These are phyloP conservation scores for Chymomyza costata DNA, from an alignment of 1,140 invertebrate genomes.

Conservation along the genomic window DNA sequence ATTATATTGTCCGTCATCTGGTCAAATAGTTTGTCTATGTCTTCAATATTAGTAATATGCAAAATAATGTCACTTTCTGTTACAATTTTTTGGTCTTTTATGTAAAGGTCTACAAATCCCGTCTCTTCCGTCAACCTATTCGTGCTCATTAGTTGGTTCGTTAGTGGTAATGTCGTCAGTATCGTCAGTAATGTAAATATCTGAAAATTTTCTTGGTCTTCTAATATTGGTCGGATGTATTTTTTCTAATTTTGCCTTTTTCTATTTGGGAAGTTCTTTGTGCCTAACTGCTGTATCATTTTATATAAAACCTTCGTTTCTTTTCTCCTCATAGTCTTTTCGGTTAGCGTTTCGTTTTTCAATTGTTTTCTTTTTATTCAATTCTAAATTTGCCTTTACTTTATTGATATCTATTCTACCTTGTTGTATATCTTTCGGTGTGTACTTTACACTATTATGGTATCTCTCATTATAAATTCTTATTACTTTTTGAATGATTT, in stretches of 20 bases:
- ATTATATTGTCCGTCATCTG: neutral
- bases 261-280: slow-evolving; percentile 7
- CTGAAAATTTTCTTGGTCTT: slow-evolving; percentile 20
- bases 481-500: slow-evolving; percentile 8
- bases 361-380: slow-evolving; percentile 2
- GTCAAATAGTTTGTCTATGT: slow-evolving; percentile 10
- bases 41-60: slow-evolving; percentile 1
- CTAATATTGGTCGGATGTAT: slow-evolving; percentile 15
- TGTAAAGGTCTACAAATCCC: neutral
- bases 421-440: slow-evolving; percentile 5
- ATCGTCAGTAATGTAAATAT: neutral
- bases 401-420: neutral
- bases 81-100: neutral
- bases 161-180: neutral
- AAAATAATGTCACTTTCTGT: neutral
- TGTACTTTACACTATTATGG: slow-evolving; percentile 12
- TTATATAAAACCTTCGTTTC: slow-evolving; percentile 19
- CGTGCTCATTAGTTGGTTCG: neutral
- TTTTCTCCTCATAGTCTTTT: slow-evolving; percentile 6
- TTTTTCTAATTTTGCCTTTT: slow-evolving; percentile 15
- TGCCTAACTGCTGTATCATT: slow-evolving; percentile 20
- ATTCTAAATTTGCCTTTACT: slow-evolving; percentile 3
- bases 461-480: slow-evolving; percentile 13
- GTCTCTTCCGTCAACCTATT: neutral
- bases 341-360: neutral